Conservation (phyloP, 2,797 vertebrate genomes). For the Spheniscus humboldti region DNA sequence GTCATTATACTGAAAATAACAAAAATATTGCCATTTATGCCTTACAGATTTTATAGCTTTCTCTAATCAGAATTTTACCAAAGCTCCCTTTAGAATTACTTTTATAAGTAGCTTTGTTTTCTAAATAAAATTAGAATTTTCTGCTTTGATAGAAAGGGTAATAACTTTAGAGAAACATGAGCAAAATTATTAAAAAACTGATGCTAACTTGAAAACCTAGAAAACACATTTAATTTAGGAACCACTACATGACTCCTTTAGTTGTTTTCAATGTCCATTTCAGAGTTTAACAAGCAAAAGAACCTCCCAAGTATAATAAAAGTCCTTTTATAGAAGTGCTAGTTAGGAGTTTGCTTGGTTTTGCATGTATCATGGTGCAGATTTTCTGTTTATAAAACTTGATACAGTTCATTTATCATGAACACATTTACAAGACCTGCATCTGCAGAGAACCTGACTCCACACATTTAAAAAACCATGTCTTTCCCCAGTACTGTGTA, state of each 20-base stretch:
- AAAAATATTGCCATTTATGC: constrained; percentile 10
- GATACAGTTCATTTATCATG: neutral
- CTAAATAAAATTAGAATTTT: constrained; percentile 39
- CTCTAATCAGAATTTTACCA: neutral
- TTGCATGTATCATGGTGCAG: neutral
- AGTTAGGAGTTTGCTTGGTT: neutral
- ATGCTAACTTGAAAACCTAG: neutral
- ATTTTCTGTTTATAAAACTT: neutral
- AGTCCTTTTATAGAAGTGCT: neutral
- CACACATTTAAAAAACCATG: neutral
- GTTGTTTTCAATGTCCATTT: neutral
- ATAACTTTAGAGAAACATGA: neutral
- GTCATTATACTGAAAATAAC: constrained; percentile 9
- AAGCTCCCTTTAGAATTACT: constrained; percentile 16
- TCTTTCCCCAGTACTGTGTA: neutral
- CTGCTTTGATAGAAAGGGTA: constrained; percentile 4
- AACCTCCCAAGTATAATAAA: neutral
- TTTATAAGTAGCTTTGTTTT: constrained; percentile 15
- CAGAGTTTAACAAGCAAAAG: neutral
- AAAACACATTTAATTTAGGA: neutral
- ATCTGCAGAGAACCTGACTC: neutral
- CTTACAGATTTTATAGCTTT: constrained; percentile 12
- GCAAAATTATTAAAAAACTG: neutral
- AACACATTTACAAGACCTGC: neutral
- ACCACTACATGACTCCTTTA: neutral